Evolutionary conservation across 2,888 invertebrate species (phyloP).

Genomic region (Acrobasis repandana): DNA sequence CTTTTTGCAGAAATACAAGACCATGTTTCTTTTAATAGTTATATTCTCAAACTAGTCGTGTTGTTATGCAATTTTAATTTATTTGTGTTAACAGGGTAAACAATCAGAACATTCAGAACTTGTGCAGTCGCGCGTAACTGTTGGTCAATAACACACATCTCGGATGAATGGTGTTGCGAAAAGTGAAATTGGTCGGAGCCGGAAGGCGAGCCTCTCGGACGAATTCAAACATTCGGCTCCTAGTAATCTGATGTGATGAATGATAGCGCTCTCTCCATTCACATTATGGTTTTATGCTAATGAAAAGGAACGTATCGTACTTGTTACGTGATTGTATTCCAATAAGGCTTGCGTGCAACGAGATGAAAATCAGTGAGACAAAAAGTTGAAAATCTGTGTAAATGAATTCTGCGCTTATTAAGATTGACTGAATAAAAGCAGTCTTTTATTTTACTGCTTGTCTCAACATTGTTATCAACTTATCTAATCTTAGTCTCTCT

Average conservation of each 20-base stretch:
- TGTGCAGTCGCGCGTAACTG: not conserved
- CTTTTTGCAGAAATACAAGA: not conserved
- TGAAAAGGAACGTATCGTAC: slow-evolving; percentile 18
- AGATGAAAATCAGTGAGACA: slow-evolving; percentile 14
- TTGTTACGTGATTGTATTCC: slow-evolving; percentile 19
- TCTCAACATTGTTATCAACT: not conserved
- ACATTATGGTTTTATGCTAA: slow-evolving; percentile 13
- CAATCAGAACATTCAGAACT: slow-evolving; percentile 9
- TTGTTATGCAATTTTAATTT: not conserved
- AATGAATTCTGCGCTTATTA: slow-evolving; percentile 1
- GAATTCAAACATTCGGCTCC: slow-evolving; percentile 37
- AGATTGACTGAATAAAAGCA: slow-evolving; percentile 8
- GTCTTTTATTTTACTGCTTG: not conserved
- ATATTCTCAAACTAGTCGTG: not conserved
- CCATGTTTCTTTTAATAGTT: not conserved
- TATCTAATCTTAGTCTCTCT: slow-evolving; percentile 8
- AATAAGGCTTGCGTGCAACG: slow-evolving; percentile 18
- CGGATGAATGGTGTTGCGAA: slow-evolving; percentile 37
- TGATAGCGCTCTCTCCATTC: slow-evolving; percentile 36
- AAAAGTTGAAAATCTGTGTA: slow-evolving; percentile 15
- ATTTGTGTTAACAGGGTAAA: slow-evolving; percentile 3
- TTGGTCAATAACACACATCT: not conserved
- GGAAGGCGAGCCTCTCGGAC: slow-evolving; percentile 36
- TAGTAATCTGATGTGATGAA: slow-evolving; percentile 38
- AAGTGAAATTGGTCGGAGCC: slow-evolving; percentile 51